Base-by-base conservation (phyloP, 2,113 vertebrate genomes). In the Notothenia rossii region DNA sequence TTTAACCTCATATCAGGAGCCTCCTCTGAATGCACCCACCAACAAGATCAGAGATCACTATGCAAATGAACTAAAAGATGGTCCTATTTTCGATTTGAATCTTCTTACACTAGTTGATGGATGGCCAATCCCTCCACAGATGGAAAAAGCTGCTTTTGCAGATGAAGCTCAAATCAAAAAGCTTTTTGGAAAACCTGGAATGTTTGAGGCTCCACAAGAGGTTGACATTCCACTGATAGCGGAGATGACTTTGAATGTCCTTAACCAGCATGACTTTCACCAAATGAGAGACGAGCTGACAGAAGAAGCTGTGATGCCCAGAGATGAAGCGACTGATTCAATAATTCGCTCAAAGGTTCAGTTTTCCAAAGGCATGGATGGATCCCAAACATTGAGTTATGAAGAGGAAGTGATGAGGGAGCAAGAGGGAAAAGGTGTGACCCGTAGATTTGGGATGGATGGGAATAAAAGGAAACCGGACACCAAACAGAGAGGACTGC, bases 341-440 rank as follows among this genome's bases (percentile, higher is more conserved):
- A 2, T 89, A 3, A 62, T 71, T 22, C 80, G 22, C 18, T 88
- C 88, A 0, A 90, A 88, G 59, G 40, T 95, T 5, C 9, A 72
- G 68, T 79, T 92, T 0, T 77, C 77, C 13, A 89, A 74, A 83
- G 15, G 29, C 10, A 3, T 10, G 1, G 93, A 92, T 67, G 91
- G 93, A 0, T 87, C 56, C 0, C 83, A 89, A 50, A 86, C 45
- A 0, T 45, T 93, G 29, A 86, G 84, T 64, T 95, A 92, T 78
- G 94, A 94, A 77, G 93, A 94, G 60, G 88, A 90, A 17, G 58
- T 72, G 7, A 22, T 75, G 33, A 78, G 49, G 12, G 36, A 50
- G 0, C 17, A 50, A 0, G 49, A 63, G 15, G 12, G 7, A 0
- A 63, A 53, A n/a, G 5, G 14, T 43, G 40, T 3, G 12, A 12